Evolutionary conservation across 2,113 vertebrate species (phyloP).

Genomic region (Raja brachyura): DNA sequence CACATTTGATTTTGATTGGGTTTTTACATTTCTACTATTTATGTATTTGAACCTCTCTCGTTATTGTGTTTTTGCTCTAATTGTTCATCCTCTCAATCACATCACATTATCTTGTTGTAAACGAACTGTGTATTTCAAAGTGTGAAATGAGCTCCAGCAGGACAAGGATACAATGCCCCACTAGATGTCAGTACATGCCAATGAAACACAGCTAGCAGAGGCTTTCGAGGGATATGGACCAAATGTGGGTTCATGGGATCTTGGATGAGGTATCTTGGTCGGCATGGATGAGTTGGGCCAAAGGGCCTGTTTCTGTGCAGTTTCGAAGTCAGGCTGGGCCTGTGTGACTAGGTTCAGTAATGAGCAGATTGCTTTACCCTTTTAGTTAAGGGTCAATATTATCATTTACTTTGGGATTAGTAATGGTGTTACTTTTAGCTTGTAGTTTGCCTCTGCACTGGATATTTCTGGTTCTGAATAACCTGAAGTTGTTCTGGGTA

Average conservation of each 20-base stretch:
- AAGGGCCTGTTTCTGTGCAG: too few species aligned
- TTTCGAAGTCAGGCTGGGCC: too few species aligned
- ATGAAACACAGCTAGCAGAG: neutral
- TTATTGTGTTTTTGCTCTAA: neutral
- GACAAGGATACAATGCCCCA: neutral
- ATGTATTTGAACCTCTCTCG: neutral
- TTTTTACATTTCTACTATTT: neutral
- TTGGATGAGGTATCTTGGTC: too few species aligned
- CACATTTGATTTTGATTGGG: neutral
- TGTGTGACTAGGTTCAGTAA: neutral
- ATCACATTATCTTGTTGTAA: neutral
- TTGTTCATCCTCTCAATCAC: neutral
- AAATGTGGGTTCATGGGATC: too few species aligned
- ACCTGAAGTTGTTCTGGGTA: neutral
- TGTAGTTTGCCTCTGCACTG: neutral
- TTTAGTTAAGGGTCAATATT: neutral
- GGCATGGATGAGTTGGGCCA: too few species aligned
- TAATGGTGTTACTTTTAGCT: neutral
- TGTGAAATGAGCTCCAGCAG: neutral
- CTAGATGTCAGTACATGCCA: neutral
- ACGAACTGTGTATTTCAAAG: neutral
- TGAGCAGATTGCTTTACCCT: neutral
- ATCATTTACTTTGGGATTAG: neutral
- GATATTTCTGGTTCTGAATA: neutral
- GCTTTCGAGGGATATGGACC: too few species aligned